Evolutionary conservation across 2,113 vertebrate genomes (phyloP), one percentile per base, ranked within the genome.

Genomic region (Engystomops pustulosus): DNA sequence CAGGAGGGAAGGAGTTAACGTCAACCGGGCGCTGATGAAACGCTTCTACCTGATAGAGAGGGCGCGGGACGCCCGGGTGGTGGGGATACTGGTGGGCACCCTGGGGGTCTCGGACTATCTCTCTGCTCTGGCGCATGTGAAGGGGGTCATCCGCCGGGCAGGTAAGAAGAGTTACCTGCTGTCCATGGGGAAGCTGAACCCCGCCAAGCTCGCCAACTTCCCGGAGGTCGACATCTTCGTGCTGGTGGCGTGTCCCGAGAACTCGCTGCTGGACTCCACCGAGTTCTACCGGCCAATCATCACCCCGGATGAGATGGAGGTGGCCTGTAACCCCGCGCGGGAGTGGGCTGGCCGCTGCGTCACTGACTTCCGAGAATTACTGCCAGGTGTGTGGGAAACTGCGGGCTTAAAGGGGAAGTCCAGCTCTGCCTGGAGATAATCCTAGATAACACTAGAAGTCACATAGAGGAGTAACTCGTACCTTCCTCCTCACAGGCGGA

Each of bases 181-280:
- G 80, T 95, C 96, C 0, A 92, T 99, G 92, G 98, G 98, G 8
- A 97, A 96, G 78, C 92, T 95, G 0, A 99, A 96, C 1, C 96
- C 97, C 0, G 90, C 97, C 62, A 99, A 99, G 81, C 92, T 99
- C 15, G 98, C 98, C 53, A 99, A 99, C 91, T 99, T 99, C 86
- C 89, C 92, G 0, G 98, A 99, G 86, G 94, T 99, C 69, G 98
- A 99, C 77, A 78, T 99, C 60, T 99, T 96, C 0, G 97, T 99
- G 69, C 88, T 99, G 14, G 90, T 99, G 18, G 95, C 98, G 1
- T 99, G 98, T 75, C 92, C 96, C 7, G 95, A 98, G 89, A 97
- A 97, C 87, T 94, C 96, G 0, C 86, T 99, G 86, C 87, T 97
- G 90, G 94, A 97, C 86, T 95, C 94, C 1, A 89, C 90, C 1